Conservation (phyloP, 92 coral and sea anemone species). For the Phenganax stokvisi region DNA sequence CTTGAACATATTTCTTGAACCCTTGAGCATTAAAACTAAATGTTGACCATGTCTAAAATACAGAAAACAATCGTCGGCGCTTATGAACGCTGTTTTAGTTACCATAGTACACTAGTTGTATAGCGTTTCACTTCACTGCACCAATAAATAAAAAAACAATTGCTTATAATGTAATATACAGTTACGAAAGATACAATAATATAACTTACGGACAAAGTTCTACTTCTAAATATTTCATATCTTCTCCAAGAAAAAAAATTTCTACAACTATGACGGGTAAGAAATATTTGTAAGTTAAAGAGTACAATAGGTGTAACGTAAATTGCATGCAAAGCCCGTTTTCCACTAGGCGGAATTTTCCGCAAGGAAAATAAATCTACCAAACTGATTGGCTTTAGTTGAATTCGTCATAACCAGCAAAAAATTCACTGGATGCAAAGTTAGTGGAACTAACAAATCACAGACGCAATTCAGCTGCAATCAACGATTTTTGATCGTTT, state of each 20-base stretch:
- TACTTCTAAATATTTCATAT: slow-evolving; percentile 79
- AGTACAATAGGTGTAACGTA: not conserved
- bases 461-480: too few species aligned
- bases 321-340: too few species aligned
- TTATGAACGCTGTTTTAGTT: too few species aligned
- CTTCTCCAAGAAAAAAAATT: slow-evolving; percentile 86
- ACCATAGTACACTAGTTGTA: too few species aligned
- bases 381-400: too few species aligned
- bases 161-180: not conserved
- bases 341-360: too few species aligned
- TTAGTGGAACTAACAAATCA: too few species aligned
- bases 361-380: too few species aligned
- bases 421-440: too few species aligned
- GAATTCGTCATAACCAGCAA: too few species aligned
- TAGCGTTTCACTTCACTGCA: not conserved
- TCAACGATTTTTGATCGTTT: too few species aligned
- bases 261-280: slow-evolving; percentile 66
- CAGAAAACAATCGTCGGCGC: not conserved
- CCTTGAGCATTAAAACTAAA: slow-evolving; percentile 73
- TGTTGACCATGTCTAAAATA: slow-evolving; percentile 85
- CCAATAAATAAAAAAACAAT: not conserved
- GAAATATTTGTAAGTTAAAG: not conserved
- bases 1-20: slow-evolving; percentile 80
- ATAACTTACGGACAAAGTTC: slow-evolving; percentile 96
- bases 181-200: not conserved